Evolutionary conservation across 2,888 invertebrate genomes (phyloP).

Genomic region (Proisotoma minuta): DNA sequence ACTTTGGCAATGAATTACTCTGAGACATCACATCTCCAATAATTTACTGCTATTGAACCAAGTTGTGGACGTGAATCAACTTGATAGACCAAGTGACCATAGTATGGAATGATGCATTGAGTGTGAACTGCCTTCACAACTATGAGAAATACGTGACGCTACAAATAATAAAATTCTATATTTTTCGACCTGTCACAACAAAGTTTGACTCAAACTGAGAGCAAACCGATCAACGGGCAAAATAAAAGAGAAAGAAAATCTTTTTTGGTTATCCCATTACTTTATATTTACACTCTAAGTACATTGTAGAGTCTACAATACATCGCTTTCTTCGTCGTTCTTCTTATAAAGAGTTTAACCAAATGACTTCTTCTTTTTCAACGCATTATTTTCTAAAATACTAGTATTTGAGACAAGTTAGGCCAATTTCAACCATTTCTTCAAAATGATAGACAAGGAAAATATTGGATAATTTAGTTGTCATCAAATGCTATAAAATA

Average conservation of each 20-base stretch:
- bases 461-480: constrained; percentile 32
- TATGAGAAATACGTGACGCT: constrained; percentile 5
- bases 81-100: background rate
- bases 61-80: background rate
- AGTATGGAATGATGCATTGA: background rate
- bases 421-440: no score
- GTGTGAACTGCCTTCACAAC: constrained; percentile 4
- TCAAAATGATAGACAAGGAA: no score
- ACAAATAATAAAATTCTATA: background rate
- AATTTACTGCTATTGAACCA: background rate
- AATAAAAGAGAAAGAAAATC: no score
- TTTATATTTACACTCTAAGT: no score
- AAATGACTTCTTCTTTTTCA: no score
- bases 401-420: no score
- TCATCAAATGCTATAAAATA: constrained; percentile 37
- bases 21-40: background rate
- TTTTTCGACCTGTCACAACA: background rate
- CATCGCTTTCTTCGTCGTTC: no score
- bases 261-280: no score
- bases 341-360: no score
- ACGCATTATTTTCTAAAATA: no score
- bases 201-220: background rate
- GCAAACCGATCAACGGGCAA: no score
- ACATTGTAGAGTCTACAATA: no score
- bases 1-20: background rate